Conservation (phyloP, 2,888 invertebrate genomes). For the Phengaris arion region DNA sequence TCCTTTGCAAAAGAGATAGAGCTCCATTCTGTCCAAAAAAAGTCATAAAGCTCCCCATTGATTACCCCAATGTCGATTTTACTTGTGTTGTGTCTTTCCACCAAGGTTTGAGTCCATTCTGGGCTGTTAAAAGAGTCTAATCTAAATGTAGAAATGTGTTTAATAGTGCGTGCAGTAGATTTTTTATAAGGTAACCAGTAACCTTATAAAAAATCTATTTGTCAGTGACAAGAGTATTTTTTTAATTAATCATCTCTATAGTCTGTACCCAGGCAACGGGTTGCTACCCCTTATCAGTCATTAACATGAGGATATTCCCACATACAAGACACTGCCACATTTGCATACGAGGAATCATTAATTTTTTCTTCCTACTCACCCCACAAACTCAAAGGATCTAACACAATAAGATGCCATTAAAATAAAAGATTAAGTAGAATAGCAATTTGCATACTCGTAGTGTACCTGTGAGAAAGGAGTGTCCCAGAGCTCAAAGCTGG, state of each 20-base stretch:
- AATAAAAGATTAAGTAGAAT: conserved; percentile 76
- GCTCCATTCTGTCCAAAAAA: no score
- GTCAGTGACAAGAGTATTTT: conserved; percentile 22
- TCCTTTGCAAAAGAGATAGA: no score
- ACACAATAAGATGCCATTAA: conserved; percentile 76
- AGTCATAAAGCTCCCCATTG: no score
- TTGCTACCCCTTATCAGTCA: conserved; percentile 34
- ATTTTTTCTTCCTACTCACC: conserved; percentile 65
- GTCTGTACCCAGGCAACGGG: conserved; percentile 32
- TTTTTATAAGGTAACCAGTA: neutral
- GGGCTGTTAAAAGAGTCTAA: no score
- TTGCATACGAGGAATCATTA: conserved; percentile 74
- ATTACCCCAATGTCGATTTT: no score
- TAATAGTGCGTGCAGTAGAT: neutral
- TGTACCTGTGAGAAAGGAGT: conserved; percentile 65
- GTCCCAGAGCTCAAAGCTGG: conserved; percentile 56
- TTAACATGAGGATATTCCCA: conserved; percentile 52
- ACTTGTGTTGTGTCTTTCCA: no score
- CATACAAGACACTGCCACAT: conserved; percentile 55
- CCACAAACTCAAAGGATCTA: conserved; percentile 62
- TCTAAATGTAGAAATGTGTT: no score
- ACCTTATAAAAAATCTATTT: neutral
- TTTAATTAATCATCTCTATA: conserved; percentile 27
- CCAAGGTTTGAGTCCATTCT: no score
- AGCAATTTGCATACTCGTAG: conserved; percentile 67